Percentiles rank a stretch among this genome's conserved stretches.
These are phyloP conservation scores for Parnassius apollo DNA, from an alignment of 2,888 invertebrate species.

Conservation along the genomic window DNA sequence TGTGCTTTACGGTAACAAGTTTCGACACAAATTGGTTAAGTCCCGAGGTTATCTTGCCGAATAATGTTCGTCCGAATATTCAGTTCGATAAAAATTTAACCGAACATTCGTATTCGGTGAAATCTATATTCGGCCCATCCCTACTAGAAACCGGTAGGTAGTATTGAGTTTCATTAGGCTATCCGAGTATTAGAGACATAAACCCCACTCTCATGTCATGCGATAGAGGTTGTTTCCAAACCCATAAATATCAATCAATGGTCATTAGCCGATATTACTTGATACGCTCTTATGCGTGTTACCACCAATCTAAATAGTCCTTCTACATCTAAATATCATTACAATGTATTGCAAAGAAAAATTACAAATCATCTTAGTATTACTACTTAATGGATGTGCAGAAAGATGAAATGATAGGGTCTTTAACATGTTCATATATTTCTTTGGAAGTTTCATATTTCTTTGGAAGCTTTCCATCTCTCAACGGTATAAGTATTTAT, in stretches of 20 bases:
- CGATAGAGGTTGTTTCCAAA: conserved; percentile 56
- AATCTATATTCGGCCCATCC: too few relatives aligned
- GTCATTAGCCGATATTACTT: conserved; percentile 45
- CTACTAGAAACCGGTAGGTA: not conserved
- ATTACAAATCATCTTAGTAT: too few relatives aligned
- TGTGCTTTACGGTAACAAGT: too few relatives aligned
- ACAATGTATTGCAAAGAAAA: too few relatives aligned
- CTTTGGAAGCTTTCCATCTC: conserved; percentile 45
- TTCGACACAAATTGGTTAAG: too few relatives aligned
- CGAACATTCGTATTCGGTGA: too few relatives aligned
- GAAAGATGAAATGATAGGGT: not conserved
- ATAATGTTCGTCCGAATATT: too few relatives aligned
- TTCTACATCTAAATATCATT: conserved; percentile 6
- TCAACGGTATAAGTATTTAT: conserved; percentile 35
- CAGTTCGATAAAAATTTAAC: too few relatives aligned
- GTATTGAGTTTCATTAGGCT: conserved; percentile 31
- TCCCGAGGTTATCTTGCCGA: too few relatives aligned
- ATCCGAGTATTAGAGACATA: conserved; percentile 46
- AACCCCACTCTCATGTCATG: conserved; percentile 46
- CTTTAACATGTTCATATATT: not conserved
- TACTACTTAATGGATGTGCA: not conserved
- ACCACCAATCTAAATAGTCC: conserved; percentile 38
- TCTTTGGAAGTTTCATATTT: too few relatives aligned
- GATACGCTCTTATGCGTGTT: conserved; percentile 41
- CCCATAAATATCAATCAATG: conserved; percentile 70